Evolutionary conservation across 2,113 vertebrate genomes (phyloP), one percentile per base, ranked within the genome.

Genomic region (Manacus vitellinus): DNA sequence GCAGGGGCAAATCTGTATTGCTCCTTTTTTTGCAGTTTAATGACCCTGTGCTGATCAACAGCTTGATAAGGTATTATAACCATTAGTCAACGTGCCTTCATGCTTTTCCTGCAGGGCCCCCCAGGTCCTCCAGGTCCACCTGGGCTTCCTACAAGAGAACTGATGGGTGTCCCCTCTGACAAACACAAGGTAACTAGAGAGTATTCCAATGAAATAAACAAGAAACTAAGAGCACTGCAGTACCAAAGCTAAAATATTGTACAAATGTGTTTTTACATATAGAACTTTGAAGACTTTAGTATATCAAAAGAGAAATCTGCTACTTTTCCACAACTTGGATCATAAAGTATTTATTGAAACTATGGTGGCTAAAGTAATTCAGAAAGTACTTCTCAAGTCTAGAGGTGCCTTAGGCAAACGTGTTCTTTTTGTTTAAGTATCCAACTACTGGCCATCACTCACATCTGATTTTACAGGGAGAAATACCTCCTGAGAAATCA

Each of bases 51-150:
- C 68, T 83, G 55, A 58, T 44, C 49, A 43, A 25, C 41, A 62
- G 18, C 33, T 67, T 85, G 49, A 27, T 12, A 31, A 81, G 39
- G 12, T 54, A 21, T 62, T 78, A 20, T 3, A 82, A 49, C n/a
- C 91, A 21, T 44, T 27, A 41, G 13, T 92, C 70, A 93, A 77
- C 13, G 5, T 75, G 58, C 67, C 20, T 33, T 81, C 70, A 3
- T 61, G 16, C n/a, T 88, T 94, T 84, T 84, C 35, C 39, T 84
- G 4, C 89, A 98, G 98, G 98, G 98, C 10, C 41, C 98, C 5
- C 71, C 93, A 35, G 98, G 98, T 47, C 86, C 59, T 56, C 97
- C 97, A 4, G 98, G 98, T 59, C 98, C 97, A 62, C 97, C 98
- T 12, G 98, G 98, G 9, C 90, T 95, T 67, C 97, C 96, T 96